A percentile compares a stretch with the other conserved stretches of the same genome.
Conservation (phyloP, 2,888 invertebrate species). For the Scaptomyza reducta region DNA sequence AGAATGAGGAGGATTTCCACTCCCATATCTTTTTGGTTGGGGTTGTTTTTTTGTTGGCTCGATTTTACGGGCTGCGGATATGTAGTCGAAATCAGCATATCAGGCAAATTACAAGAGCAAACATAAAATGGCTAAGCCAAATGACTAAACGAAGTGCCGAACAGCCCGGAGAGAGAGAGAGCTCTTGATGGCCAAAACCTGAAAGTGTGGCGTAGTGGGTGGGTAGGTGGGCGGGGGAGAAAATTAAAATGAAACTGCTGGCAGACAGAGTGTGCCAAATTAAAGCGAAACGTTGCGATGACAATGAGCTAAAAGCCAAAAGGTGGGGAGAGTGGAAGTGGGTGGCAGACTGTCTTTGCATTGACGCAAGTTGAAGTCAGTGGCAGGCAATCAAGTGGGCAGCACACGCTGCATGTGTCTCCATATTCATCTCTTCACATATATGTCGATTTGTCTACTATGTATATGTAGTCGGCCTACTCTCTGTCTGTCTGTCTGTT, state of each 20-base stretch:
- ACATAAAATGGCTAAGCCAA: slow-evolving; percentile 76
- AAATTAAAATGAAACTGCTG: slow-evolving; percentile 22
- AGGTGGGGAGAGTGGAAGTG: slow-evolving; percentile 4
- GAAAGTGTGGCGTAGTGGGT: slow-evolving; percentile 7
- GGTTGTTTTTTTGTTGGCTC: background rate
- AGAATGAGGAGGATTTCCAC: slow-evolving; percentile 1
- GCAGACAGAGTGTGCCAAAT: slow-evolving; percentile 56
- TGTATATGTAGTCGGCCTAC: background rate
- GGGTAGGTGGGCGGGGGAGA: slow-evolving; percentile 11
- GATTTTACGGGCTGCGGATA: slow-evolving; percentile 60
- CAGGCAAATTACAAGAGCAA: slow-evolving; percentile 79
- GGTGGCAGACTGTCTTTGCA: slow-evolving; percentile 29
- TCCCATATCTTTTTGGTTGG: slow-evolving; percentile 5
- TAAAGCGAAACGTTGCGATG: slow-evolving; percentile 70
- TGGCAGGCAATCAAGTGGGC: slow-evolving; percentile 25
- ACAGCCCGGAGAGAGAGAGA: slow-evolving; percentile 28
- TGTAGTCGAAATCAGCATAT: slow-evolving; percentile 77
- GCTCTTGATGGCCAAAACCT: slow-evolving; percentile 51
- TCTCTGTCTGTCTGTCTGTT: background rate
- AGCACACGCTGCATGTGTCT: slow-evolving; percentile 11
- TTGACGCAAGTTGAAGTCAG: slow-evolving; percentile 64
- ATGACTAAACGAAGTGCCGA: slow-evolving; percentile 78
- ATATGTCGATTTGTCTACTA: slow-evolving; percentile 6
- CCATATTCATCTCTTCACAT: background rate
- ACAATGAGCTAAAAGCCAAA: slow-evolving; percentile 24